Evolutionary conservation across 2,797 vertebrate species (phyloP).

Genomic region (Rhinoraja longicauda): DNA sequence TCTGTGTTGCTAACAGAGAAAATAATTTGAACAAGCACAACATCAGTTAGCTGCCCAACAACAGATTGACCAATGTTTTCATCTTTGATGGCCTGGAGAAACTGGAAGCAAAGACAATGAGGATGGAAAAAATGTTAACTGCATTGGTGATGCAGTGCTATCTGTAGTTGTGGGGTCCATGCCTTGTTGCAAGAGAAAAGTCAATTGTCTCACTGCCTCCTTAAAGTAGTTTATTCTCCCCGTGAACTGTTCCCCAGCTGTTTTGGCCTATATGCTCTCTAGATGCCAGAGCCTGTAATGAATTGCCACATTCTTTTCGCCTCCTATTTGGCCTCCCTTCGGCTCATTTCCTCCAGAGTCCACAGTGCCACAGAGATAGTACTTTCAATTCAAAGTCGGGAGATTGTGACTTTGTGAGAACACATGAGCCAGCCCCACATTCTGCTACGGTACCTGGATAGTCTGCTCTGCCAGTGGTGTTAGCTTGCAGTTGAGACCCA

Average conservation of each 20-base stretch:
- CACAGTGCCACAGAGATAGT: not conserved
- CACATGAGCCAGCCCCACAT: not conserved
- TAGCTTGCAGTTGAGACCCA: no score
- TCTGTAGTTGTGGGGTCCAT: not conserved
- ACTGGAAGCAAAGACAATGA: not conserved
- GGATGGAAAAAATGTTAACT: not conserved
- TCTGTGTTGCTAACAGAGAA: not conserved
- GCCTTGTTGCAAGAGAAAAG: not conserved
- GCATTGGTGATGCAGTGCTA: not conserved
- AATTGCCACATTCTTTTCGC: not conserved
- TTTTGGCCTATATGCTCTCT: not conserved
- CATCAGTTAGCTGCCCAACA: not conserved
- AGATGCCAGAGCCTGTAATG: no score
- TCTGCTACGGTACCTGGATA: not conserved
- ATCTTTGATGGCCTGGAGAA: not conserved
- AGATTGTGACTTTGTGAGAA: not conserved
- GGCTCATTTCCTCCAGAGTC: not conserved
- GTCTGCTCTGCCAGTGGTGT: no score
- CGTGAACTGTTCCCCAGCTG: not conserved
- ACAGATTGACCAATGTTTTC: not conserved
- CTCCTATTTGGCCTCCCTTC: not conserved
- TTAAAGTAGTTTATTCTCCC: not conserved
- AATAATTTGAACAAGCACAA: not conserved
- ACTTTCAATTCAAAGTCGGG: not conserved
- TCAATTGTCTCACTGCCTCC: not conserved